These are phyloP conservation scores for Falco rusticolus DNA, from an alignment of 2,797 vertebrate species.

Conservation along the genomic window DNA sequence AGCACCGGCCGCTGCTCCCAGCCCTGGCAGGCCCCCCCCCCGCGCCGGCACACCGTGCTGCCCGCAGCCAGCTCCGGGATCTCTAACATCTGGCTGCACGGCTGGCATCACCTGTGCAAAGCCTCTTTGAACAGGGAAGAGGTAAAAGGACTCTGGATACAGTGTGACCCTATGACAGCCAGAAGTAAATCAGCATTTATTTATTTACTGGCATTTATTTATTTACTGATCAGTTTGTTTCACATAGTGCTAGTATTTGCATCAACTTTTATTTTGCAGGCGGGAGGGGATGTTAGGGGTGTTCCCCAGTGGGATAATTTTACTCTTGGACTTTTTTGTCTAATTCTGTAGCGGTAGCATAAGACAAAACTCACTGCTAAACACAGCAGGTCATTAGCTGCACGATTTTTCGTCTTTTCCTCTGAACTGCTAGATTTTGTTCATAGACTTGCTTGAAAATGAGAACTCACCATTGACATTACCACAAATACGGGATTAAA, in stretches of 20 bases:
- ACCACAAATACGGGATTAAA: neutral
- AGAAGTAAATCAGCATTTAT: neutral
- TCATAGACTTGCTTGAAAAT: neutral
- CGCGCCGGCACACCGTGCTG: accelerated
- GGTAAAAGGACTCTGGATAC: neutral
- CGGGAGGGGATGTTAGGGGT: no score
- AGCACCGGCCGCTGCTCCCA: neutral
- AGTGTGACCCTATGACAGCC: neutral
- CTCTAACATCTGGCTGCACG: neutral
- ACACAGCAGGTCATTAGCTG: neutral
- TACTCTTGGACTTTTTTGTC: neutral
- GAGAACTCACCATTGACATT: neutral
- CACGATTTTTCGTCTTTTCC: neutral
- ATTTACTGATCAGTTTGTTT: neutral
- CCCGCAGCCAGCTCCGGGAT: neutral
- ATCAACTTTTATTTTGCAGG: neutral
- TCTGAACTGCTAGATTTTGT: neutral
- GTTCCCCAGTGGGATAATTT: neutral
- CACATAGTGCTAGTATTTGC: neutral
- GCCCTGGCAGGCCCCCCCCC: neutral
- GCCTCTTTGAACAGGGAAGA: neutral
- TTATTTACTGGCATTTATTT: neutral
- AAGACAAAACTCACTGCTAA: neutral
- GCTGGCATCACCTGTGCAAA: neutral
- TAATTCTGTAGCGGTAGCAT: neutral